Conservation (phyloP, 2,113 vertebrate genomes). For the Lota lota region DNA sequence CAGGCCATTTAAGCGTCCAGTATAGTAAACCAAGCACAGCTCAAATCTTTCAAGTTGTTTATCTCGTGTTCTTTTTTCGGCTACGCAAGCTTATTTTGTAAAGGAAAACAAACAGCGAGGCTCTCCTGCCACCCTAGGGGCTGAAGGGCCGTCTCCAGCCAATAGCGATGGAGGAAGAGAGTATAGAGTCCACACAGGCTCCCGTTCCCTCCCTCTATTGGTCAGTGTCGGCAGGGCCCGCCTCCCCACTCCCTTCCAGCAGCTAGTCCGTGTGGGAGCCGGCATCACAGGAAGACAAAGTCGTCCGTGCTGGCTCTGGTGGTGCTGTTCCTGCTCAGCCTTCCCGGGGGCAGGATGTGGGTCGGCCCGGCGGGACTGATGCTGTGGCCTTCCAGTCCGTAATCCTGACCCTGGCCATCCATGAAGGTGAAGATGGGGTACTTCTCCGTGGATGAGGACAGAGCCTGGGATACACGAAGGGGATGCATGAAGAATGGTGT, state of each 20-base stretch:
- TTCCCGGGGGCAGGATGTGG: conserved; percentile 63
- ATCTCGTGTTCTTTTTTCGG: not conserved
- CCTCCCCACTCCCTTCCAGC: not conserved
- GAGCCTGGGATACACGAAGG: conserved; percentile 65
- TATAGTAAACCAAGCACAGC: conserved; percentile 19
- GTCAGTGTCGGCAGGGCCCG: not conserved
- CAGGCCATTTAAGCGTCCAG: conserved; percentile 1
- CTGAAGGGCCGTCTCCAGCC: not conserved
- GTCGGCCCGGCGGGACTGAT: conserved; percentile 55
- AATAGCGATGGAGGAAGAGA: not conserved
- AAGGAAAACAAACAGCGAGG: not conserved
- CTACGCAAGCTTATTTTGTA: not conserved
- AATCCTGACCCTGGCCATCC: conserved; percentile 83
- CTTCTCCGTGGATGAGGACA: conserved; percentile 79
- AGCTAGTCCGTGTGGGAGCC: not conserved
- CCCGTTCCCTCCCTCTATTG: conserved; percentile 18
- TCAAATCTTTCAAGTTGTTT: conserved; percentile 20
- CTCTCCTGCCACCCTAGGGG: not conserved
- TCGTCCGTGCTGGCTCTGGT: conserved; percentile 79
- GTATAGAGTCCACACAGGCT: not conserved
- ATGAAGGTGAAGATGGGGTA: conserved; percentile 89
- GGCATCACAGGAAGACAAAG: conserved; percentile 83
- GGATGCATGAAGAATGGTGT: not conserved
- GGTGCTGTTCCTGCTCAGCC: conserved; percentile 56
- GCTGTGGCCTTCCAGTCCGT: conserved; percentile 74